Conservation (phyloP, 2,888 invertebrate genomes). For the Tubulanus polymorphus region DNA sequence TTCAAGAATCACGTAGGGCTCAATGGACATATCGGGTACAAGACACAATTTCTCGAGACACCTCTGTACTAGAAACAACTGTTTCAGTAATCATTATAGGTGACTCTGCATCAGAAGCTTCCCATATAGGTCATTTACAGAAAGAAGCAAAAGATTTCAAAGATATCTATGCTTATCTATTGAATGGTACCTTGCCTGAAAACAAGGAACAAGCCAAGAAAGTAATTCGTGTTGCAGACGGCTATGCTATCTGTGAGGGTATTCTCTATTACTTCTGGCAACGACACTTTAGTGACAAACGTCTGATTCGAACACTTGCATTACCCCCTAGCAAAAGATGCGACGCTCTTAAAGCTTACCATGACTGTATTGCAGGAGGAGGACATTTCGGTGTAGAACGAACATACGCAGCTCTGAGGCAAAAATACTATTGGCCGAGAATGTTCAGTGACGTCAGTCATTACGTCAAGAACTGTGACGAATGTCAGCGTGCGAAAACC, state of each 20-base stretch:
- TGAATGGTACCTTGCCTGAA: constrained; percentile 7
- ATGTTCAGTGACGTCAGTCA: background rate
- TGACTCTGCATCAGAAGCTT: too few relatives aligned
- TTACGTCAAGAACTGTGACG: background rate
- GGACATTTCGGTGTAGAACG: background rate
- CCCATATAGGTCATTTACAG: too few relatives aligned
- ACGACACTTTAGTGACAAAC: background rate
- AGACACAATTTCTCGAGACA: too few relatives aligned
- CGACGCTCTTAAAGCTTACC: constrained; percentile 13
- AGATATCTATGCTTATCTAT: constrained; percentile 10
- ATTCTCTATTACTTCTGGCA: constrained; percentile 16
- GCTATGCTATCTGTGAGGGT: constrained; percentile 11
- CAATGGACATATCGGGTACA: too few relatives aligned
- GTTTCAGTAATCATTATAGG: too few relatives aligned
- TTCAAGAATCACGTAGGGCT: too few relatives aligned
- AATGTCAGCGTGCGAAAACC: background rate
- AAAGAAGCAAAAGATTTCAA: constrained; percentile 14
- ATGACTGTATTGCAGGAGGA: constrained; percentile 13
- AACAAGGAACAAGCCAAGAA: constrained; percentile 4
- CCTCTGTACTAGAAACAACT: too few relatives aligned
- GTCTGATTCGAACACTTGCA: constrained; percentile 7
- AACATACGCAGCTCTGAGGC: background rate
- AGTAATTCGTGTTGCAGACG: constrained; percentile 9
- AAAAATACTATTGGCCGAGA: background rate
- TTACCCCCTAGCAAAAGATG: constrained; percentile 10